Base-by-base conservation (phyloP, 2,797 vertebrate species). In the Paramormyrops hopkinsi region DNA sequence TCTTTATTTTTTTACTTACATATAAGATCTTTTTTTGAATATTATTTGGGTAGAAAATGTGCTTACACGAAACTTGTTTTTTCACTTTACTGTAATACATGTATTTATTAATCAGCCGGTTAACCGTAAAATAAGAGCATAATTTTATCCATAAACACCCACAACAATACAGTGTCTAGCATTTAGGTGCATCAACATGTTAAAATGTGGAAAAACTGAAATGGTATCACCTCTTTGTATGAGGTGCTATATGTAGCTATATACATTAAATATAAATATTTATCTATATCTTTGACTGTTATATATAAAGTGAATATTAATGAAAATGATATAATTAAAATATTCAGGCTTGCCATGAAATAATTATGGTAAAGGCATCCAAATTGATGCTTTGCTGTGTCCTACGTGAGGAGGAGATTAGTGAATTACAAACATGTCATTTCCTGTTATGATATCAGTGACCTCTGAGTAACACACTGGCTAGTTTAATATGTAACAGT, bases 1-100 rank as follows among this genome's bases (percentile, higher is more conserved):
- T 48, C 44, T 84, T 84, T 87, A 56, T 87, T 87, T 87, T 86
- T 86, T 86, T 86, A 86, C 51, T 53, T 41, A 9, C 46, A 33
- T 87, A 56, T 1, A 17, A 41, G 17, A 33, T 56, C 17, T 87
- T 56, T 37, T 51, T 44, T 50, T 25, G 14, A 84, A 86, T 86
- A 19, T 53, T 56, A 53, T 87, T 87, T 56, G 33, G 14, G 85
- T 87, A 54, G 50, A 59, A 87, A 56, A 87, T 87, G 85, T 87
- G 53, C 51, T 29, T 86, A 54, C 7, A 11, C 2, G 14, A 87
- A 87, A 37, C 8, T 59, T 87, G 25, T 87, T n/a, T 37, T 87
- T 87, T 59, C 50, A 56, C 51, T 53, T 59, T 56, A 79, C 33
- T 79, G 41, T 79, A 33, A 76, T 17, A n/a, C 12, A 33, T 56